Evolutionary conservation across 1,140 invertebrate species (phyloP).

Genomic region (Amyelois transitella): DNA sequence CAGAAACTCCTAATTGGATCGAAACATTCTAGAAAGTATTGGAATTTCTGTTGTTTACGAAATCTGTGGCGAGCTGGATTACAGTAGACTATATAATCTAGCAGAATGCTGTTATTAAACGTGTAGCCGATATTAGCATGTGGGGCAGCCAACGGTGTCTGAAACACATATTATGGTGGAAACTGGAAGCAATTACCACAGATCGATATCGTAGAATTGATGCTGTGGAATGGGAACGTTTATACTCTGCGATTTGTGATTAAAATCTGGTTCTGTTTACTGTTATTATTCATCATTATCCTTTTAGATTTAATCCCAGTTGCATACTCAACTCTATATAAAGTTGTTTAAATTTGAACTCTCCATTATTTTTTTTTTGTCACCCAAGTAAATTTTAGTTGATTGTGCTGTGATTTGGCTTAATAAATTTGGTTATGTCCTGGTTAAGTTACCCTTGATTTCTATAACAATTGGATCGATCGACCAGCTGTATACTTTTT

Average conservation of each 20-base stretch:
- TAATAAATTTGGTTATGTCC: no score
- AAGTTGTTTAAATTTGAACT: no score
- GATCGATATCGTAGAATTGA: slow-evolving; percentile 23
- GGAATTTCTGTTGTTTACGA: background rate
- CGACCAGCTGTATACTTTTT: no score
- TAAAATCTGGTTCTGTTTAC: background rate
- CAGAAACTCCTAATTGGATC: no score
- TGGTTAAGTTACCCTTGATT: no score
- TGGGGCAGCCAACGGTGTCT: slow-evolving; percentile 36
- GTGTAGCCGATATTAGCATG: slow-evolving; percentile 18
- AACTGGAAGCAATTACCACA: slow-evolving; percentile 24
- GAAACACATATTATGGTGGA: slow-evolving; percentile 19
- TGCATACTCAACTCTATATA: no score
- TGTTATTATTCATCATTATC: background rate
- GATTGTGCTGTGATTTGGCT: no score
- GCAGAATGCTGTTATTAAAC: slow-evolving; percentile 10
- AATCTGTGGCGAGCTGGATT: background rate
- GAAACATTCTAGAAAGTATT: background rate
- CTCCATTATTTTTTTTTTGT: no score
- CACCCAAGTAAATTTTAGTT: no score
- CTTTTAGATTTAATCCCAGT: no score
- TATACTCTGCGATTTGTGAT: background rate
- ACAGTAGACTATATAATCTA: background rate
- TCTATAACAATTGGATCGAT: no score
- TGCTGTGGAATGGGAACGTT: background rate